Evolutionary conservation across 2,888 invertebrate species (phyloP).

Genomic region (Drosophila prostipennis): DNA sequence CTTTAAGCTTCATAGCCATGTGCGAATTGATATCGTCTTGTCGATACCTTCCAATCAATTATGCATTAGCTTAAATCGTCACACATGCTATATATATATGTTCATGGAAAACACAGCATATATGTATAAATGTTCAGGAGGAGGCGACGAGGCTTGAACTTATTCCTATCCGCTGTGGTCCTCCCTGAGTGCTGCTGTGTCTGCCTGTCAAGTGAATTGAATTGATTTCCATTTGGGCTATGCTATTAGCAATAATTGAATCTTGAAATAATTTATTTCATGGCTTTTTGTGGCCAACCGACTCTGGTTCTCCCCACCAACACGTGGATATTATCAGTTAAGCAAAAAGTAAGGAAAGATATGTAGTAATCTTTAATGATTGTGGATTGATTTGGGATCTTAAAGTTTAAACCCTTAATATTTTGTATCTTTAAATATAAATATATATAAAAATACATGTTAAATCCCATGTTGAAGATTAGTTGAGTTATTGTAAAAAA

Average conservation of each 20-base stretch:
- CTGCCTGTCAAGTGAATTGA: constrained; percentile 69
- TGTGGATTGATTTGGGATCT: neutral
- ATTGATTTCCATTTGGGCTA: constrained; percentile 74
- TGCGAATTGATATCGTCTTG: constrained; percentile 56
- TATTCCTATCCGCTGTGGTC: constrained; percentile 12
- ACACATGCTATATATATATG: constrained; percentile 45
- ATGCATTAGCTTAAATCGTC: constrained; percentile 73
- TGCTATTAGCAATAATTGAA: constrained; percentile 76
- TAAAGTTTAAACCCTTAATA: neutral
- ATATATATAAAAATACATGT: no score
- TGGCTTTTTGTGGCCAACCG: constrained; percentile 36
- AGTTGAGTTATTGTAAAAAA: no score
- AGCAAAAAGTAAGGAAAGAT: neutral
- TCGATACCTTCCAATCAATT: constrained; percentile 65
- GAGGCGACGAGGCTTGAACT: constrained; percentile 23
- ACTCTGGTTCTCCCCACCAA: neutral
- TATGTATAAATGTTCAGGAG: no score
- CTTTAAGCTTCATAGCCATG: neutral
- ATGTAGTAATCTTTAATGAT: neutral
- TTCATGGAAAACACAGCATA: neutral
- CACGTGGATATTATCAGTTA: neutral
- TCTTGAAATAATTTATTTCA: constrained; percentile 74
- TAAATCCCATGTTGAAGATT: no score
- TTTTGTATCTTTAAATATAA: no score
- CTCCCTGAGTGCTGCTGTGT: constrained; percentile 39